phyloP scores from a whole-genome alignment of 2,113 vertebrate species.

The Nerophis lumbriciformis region DNA sequence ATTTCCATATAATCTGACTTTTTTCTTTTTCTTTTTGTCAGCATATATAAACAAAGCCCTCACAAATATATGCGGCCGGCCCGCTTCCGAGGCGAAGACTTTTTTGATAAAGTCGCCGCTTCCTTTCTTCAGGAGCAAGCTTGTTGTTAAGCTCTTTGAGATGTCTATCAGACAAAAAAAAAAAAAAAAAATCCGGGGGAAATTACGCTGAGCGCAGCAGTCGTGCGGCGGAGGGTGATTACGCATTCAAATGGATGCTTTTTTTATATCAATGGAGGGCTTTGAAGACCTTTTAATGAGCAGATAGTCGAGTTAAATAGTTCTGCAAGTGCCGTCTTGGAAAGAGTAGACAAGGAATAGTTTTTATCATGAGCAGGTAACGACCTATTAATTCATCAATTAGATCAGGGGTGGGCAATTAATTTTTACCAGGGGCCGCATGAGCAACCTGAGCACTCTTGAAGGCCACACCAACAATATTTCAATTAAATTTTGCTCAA shows the following conservation, averaged over 20 bases:
- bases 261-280: constrained; percentile 81
- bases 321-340: constrained; percentile 77
- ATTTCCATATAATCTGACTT: constrained; percentile 56
- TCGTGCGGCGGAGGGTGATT: constrained; percentile 73
- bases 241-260: constrained; percentile 89
- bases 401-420: not conserved
- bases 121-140: constrained; percentile 36
- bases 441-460: no score
- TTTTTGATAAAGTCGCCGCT: constrained; percentile 42
- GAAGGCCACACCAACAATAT: no score
- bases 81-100: constrained; percentile 36
- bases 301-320: constrained; percentile 71
- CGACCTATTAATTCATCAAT: not conserved
- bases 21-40: constrained; percentile 49
- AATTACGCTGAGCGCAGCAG: constrained; percentile 77
- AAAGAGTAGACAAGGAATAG: constrained; percentile 32
- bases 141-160: constrained; percentile 58
- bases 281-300: constrained; percentile 89
- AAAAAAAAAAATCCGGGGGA: constrained; percentile 50
- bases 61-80: constrained; percentile 48
- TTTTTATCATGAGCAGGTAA: constrained; percentile 70
- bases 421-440: no score
- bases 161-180: constrained; percentile 52
- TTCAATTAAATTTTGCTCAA: no score
- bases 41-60: constrained; percentile 67